These are phyloP conservation scores for Pituophis catenifer DNA, from an alignment of 2,113 vertebrate species.

Conservation along the genomic window DNA sequence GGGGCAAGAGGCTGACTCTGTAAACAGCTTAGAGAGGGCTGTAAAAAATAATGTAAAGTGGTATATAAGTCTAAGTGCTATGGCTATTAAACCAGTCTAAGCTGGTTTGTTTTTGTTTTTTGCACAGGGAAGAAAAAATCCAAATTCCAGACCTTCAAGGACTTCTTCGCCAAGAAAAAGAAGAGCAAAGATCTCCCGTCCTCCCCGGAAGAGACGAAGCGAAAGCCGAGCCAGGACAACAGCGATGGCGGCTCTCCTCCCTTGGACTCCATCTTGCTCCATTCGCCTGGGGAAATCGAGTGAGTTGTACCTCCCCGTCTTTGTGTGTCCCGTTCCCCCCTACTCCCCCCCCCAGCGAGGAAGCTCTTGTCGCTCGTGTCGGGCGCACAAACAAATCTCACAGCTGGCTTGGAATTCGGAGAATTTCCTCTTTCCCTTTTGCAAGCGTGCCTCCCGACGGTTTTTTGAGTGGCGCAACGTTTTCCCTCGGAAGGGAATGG, in stretches of 20 bases:
- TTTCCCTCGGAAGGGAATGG: background rate
- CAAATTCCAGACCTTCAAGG: constrained; percentile 89
- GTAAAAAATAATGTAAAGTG: too few species aligned
- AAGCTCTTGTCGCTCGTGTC: constrained; percentile 30
- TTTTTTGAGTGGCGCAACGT: constrained; percentile 24
- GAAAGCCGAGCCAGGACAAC: constrained; percentile 79
- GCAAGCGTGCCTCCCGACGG: constrained; percentile 35
- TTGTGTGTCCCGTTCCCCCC: background rate
- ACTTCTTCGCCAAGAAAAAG: constrained; percentile 88
- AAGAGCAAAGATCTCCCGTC: constrained; percentile 78
- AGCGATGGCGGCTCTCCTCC: constrained; percentile 72
- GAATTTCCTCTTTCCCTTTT: constrained; percentile 63
- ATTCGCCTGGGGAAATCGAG: constrained; percentile 67
- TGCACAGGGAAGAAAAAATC: constrained; percentile 88
- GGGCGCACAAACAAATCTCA: constrained; percentile 59
- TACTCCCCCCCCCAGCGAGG: too few species aligned
- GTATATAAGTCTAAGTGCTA: too few species aligned
- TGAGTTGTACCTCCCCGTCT: constrained; percentile 55
- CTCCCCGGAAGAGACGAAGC: constrained; percentile 46
- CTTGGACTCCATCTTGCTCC: constrained; percentile 52
- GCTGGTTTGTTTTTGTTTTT: background rate
- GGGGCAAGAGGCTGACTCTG: too few species aligned
- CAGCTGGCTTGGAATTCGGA: constrained; percentile 58
- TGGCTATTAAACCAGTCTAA: background rate
- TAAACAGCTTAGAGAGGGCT: too few species aligned